Conservation (phyloP, 2,113 vertebrate genomes). For the Phodopus roborovskii region DNA sequence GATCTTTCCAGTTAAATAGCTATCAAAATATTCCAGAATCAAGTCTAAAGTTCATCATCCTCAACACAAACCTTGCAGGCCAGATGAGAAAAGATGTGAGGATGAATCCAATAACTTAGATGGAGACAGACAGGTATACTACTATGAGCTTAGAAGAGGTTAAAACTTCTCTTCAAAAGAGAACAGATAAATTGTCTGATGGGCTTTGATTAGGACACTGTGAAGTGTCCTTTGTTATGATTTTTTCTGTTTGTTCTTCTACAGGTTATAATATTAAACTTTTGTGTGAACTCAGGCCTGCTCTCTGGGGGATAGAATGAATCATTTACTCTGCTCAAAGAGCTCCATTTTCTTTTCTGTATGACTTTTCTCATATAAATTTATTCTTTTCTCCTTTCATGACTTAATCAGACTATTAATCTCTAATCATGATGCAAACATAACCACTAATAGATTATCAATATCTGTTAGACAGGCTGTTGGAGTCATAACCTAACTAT, state of each 20-base stretch:
- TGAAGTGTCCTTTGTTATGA: background rate
- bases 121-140: background rate
- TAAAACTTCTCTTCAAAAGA: background rate
- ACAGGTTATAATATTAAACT: background rate
- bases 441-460: background rate
- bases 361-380: background rate
- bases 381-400: background rate
- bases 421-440: background rate
- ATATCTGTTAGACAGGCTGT: background rate
- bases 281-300: background rate
- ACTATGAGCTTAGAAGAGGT: background rate
- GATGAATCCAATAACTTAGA: background rate
- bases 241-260: background rate
- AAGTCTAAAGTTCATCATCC: background rate
- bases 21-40: background rate
- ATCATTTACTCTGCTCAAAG: background rate
- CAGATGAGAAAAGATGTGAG: background rate
- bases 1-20: background rate
- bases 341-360: background rate
- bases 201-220: background rate
- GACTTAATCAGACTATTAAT: background rate
- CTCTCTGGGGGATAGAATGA: background rate
- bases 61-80: background rate
- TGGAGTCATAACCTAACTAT: background rate
- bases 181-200: background rate